These are phyloP conservation scores for Ceratoteleas bidentatus DNA, from an alignment of 1,140 invertebrate species.

Conservation along the genomic window DNA sequence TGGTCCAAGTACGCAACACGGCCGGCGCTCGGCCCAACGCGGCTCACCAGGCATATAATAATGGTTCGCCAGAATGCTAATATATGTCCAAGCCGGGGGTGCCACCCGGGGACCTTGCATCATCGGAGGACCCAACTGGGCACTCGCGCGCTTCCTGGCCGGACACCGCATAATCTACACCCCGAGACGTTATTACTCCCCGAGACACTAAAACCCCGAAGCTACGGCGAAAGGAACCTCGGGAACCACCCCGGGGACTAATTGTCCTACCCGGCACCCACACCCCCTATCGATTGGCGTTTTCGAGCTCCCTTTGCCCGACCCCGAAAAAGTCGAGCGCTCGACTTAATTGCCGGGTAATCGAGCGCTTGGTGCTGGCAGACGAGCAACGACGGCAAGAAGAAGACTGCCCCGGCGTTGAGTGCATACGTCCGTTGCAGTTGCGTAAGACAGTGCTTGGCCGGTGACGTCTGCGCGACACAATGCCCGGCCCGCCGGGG, in stretches of 20 bases:
- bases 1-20: constrained; percentile 81
- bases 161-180: constrained; percentile 80
- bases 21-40: constrained; percentile 76
- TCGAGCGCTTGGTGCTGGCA: no score
- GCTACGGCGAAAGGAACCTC: constrained; percentile 52
- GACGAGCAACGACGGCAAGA: constrained; percentile 60
- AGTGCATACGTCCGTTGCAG: constrained; percentile 73
- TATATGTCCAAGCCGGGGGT: constrained; percentile 79
- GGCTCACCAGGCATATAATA: constrained; percentile 81
- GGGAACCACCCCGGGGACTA: constrained; percentile 53
- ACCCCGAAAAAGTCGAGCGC: no score
- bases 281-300: constrained; percentile 41
- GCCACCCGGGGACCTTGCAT: constrained; percentile 81
- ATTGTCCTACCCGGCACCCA: constrained; percentile 52
- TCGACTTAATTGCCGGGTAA: no score
- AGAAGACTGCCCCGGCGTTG: constrained; percentile 74
- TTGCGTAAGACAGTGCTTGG: constrained; percentile 67
- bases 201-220: constrained; percentile 79
- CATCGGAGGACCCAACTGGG: constrained; percentile 81
- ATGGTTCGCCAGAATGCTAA: constrained; percentile 82
- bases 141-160: constrained; percentile 76
- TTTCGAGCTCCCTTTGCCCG: no score
- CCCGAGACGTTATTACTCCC: constrained; percentile 81
- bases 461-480: constrained; percentile 67
- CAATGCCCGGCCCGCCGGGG: constrained; percentile 73